Evolutionary conservation across 2,113 vertebrate genomes (phyloP), one percentile per base, ranked within the genome.

Genomic region (Sinosuthora webbiana): DNA sequence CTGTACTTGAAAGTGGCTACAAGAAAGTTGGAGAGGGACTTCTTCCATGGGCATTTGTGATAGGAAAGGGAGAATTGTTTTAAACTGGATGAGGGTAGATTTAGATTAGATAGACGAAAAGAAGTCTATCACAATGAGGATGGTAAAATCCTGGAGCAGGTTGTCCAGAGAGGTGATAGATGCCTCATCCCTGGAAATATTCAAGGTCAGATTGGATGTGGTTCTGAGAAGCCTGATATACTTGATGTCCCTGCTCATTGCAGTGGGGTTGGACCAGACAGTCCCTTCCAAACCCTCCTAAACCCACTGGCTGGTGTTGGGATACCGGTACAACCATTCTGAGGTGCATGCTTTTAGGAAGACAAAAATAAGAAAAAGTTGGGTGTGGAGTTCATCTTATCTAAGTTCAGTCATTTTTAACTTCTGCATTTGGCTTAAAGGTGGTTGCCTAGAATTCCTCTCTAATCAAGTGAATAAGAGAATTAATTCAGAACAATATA

Each of bases 321-420:
- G 12, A 78, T 18, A 63, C 7, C 24, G 14, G 10, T 37, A 30
- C 7, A 78, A 30, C 10, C 9, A 50, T 60, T 68, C n/a, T 53
- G 28, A 65, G 1, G 0, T 25, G 0, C 7, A 39, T 0, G 0
- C 7, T 64, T 63, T 52, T 33, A 73, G 15, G 21, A 94, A 63
- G 39, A 87, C 50, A 6, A 68, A 77, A 89, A 65, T 7, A 15
- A 25, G 28, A 41, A 37, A 7, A 28, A 24, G 0, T 37, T 71
- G 15, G 1, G 2, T 31, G 6, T 55, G n/a, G 20, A 63, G 37
- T 49, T 67, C 15, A 35, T 52, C 5, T 70, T 52, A 17, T 4
- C 23, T 50, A 63, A 55, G 1, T 47, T 60, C 56, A 78, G 17
- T 17, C 6, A 31, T 45, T 70, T 70, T 9, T 37, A 63, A 89